These are phyloP conservation scores for Meleagris gallopavo DNA, from an alignment of 2,113 vertebrate species.

Conservation along the genomic window DNA sequence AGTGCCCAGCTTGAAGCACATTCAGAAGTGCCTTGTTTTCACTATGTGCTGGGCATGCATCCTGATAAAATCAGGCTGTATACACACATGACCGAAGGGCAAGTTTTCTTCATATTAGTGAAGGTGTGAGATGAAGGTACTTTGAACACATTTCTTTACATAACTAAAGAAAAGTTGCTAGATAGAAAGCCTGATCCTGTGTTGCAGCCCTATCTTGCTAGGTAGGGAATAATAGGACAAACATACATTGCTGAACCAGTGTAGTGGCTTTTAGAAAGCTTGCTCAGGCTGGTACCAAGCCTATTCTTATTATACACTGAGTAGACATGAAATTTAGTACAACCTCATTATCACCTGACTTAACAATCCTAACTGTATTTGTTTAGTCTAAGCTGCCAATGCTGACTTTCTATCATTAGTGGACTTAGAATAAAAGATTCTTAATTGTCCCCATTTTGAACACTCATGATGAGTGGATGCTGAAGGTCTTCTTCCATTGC, in stretches of 20 bases:
- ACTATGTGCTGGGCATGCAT: conserved; percentile 13
- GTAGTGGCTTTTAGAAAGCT: not conserved
- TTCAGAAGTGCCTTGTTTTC: conserved; percentile 54
- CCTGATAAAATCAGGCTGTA: conserved; percentile 14
- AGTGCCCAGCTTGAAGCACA: conserved; percentile 48
- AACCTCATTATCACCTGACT: not conserved
- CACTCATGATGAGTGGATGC: not conserved
- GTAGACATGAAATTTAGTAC: not conserved
- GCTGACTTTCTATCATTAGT: not conserved
- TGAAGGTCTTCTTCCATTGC: not conserved
- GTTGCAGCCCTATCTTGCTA: not conserved
- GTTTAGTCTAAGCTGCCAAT: not conserved
- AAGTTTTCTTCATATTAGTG: not conserved
- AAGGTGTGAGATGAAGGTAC: not conserved
- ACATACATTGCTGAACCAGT: not conserved
- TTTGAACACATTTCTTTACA: not conserved
- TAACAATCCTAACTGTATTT: not conserved
- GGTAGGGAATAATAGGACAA: not conserved
- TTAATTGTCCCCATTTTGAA: not conserved
- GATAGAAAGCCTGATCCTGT: not conserved
- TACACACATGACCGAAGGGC: not conserved
- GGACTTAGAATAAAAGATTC: not conserved
- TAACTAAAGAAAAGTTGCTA: fast-evolving
- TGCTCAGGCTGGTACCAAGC: not conserved
- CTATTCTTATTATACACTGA: not conserved